Evolutionary conservation across 2,113 vertebrate species (phyloP).

Genomic region (Triplophysa rosa): DNA sequence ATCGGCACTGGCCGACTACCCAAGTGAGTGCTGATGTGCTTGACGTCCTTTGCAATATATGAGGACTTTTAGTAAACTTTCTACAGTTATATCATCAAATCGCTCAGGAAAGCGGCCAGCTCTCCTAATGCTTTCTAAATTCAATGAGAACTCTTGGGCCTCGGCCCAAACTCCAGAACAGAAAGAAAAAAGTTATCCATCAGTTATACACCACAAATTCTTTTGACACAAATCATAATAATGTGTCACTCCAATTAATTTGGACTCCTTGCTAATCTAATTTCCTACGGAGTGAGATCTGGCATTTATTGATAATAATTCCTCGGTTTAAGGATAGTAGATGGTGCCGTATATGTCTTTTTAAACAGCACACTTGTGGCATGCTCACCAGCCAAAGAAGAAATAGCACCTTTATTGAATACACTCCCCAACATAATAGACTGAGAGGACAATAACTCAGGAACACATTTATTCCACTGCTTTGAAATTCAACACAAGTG

Average conservation of each 20-base stretch:
- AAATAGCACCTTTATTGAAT: background rate
- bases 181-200: background rate
- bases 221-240: background rate
- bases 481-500: slow-evolving; percentile 46
- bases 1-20: slow-evolving; percentile 13
- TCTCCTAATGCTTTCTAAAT: background rate
- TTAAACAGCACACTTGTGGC: background rate
- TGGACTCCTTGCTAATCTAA: background rate
- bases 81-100: slow-evolving; percentile 14
- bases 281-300: background rate
- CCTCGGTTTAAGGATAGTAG: background rate
- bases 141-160: background rate
- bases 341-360: background rate
- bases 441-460: slow-evolving; percentile 37
- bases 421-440: slow-evolving; percentile 15
- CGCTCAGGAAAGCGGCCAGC: background rate
- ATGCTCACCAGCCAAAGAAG: background rate
- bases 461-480: slow-evolving; percentile 40
- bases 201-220: background rate
- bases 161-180: background rate
- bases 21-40: slow-evolving; percentile 16
- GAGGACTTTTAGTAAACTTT: background rate
- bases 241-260: background rate
- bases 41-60: slow-evolving; percentile 9
- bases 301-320: background rate